Conservation (phyloP, 2,888 invertebrate genomes). For the Apodemia duryi region DNA sequence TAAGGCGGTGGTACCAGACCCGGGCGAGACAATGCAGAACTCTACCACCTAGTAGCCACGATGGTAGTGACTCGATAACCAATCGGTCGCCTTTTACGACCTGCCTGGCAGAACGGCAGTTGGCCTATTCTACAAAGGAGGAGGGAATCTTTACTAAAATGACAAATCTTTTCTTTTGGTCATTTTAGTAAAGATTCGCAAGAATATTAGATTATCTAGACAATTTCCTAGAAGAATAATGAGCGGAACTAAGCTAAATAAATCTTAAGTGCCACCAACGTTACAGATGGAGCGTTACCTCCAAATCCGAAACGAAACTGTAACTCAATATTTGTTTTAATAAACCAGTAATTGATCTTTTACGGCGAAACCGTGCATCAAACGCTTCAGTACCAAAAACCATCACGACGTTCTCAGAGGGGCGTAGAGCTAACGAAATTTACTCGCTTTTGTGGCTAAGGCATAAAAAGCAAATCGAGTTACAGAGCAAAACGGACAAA, state of each 20-base stretch:
- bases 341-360: slow-evolving; percentile 66
- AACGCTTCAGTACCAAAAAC: slow-evolving; percentile 39
- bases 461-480: slow-evolving; percentile 78
- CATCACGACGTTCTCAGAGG: slow-evolving; percentile 54
- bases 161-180: no score
- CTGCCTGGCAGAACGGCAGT: no score
- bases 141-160: no score
- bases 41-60: no score
- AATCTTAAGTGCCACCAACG: slow-evolving; percentile 21
- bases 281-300: slow-evolving; percentile 25
- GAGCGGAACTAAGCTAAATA: slow-evolving; percentile 20
- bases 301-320: slow-evolving; percentile 48
- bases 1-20: no score
- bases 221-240: slow-evolving; percentile 2
- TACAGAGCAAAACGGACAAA: slow-evolving; percentile 75
- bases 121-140: no score
- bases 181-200: background rate
- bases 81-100: no score
- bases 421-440: slow-evolving; percentile 65
- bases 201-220: background rate
- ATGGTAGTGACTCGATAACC: no score
- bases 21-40: no score
- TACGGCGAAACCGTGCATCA: slow-evolving; percentile 54
- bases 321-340: slow-evolving; percentile 75
- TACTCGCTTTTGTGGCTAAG: slow-evolving; percentile 59